Evolutionary conservation across 1,140 invertebrate genomes (phyloP), one percentile per base, ranked within the genome.

Genomic region (Drosophila nikananu): DNA sequence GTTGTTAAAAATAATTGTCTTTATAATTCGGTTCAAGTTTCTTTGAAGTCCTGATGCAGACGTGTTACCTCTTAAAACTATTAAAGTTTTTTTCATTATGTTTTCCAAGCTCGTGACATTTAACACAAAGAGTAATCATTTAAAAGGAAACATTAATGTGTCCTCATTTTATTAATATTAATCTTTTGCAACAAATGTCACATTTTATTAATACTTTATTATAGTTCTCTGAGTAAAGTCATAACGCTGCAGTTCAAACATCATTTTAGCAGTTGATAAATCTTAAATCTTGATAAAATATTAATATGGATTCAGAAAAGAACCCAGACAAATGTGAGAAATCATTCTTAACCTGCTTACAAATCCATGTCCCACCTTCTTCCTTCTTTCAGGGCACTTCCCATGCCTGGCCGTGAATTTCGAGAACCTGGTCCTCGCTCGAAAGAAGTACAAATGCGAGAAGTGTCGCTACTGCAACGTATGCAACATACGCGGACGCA

Each of bases 381-480:
- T 8, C 17, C 8, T 42, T 15, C 1, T 68, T 66, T 21, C 42
- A 90, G 86, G 82, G 76, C 86, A 91, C 21, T 91, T 82, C 17
- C 51, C 49, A 1, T 90, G 86, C 21, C 15, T 90, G 21, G 13
- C 72, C 0, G 35, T 72, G 0, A 41, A 39, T 8, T 90, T 90
- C 37, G 73, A 83, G 2, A 66, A 79, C 35, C 52, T 80, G 13
- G 67, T 49, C 4, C 44, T 65, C 13, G 86, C 86, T 0, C 81
- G 86, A 13, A 89, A 89, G 51, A 66, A 71, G n/a, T 89, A 61
- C 61, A 89, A 86, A 25, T 89, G 86, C 54, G 60, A 61, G 2
- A 67, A 76, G n/a, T 89, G 86, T n/a, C 86, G 86, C 17, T 66
- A 63, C 32, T 89, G 84, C 48, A 37, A 37, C 21, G 15, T 41